Base-by-base conservation (phyloP, 2,797 vertebrate species). In the Adelosebastes latens region DNA sequence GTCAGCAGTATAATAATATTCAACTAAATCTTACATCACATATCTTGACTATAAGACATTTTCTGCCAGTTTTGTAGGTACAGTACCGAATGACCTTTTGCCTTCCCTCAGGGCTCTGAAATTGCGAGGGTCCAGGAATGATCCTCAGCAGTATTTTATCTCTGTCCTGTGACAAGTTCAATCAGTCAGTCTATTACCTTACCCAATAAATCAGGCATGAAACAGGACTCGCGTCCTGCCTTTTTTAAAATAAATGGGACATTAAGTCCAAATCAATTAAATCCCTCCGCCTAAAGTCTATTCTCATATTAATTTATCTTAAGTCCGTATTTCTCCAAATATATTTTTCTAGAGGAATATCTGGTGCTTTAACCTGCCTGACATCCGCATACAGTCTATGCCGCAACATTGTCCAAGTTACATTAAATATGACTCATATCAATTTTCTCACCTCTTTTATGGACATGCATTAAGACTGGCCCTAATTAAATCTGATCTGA, bases 121-220 rank as follows among this genome's bases (percentile, higher is more conserved):
- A 94, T 83, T 89, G 39, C 89, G 90, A 92, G 88, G 80, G 92
- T 77, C 87, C 66, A 84, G 91, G 90, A 94, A 94, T 91, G 93
- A 84, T 89, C 77, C 87, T 72, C 75, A 79, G 89, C 90, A 93
- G 92, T 93, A 92, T 91, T 94, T 96, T 94, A 95, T 88, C 67
- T 93, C 88, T 74, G 85, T 73, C 87, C 88, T 72, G 80, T 95
- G 93, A 95, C 92, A 92, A 86, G 90, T 94, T 96, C 93, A 94
- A 94, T 96, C 94, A 95, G 85, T 78, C 90, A 95, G 91, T 95
- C 87, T 94, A 89, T 94, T 96, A 95, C 93, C 89, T 75, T 90
- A 78, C 53, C 75, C 92, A 85, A 94, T 96, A 96, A 95, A 96
- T 94, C 90, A 92, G 87, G 61, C 62, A 84, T 77, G 80, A 92